phyloP scores from a whole-genome alignment of 2,797 vertebrate species.

The Catharus ustulatus region DNA sequence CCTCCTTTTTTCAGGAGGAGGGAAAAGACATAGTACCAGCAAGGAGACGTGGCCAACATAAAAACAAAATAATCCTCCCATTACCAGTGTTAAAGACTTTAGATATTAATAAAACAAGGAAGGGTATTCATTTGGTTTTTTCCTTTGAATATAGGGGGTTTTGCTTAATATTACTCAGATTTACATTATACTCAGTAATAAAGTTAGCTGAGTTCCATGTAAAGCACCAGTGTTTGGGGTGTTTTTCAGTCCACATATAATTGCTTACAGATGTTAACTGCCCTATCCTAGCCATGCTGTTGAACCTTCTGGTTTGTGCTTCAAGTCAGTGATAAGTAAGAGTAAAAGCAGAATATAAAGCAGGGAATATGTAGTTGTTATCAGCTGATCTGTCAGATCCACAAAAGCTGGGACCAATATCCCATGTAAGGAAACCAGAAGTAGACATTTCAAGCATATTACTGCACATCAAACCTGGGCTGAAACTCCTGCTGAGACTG shows the following conservation, averaged over 20 bases:
- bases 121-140: neutral
- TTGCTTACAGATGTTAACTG: slow-evolving; percentile 29
- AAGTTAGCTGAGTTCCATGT: neutral
- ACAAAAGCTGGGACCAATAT: neutral
- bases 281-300: neutral
- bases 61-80: neutral
- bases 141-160: neutral
- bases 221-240: neutral
- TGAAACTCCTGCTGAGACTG: slow-evolving; percentile 63
- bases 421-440: neutral
- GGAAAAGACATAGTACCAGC: neutral
- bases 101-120: neutral
- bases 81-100: neutral
- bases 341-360: neutral
- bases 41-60: neutral
- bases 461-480: neutral
- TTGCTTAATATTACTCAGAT: neutral
- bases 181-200: neutral
- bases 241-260: neutral
- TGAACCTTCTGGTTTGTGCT: neutral
- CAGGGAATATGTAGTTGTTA: neutral
- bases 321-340: neutral
- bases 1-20: neutral
- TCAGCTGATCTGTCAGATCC: neutral
- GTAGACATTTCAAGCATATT: slow-evolving; percentile 14